Conservation (phyloP, 2,113 vertebrate genomes). For the Cebidichthys violaceus region DNA sequence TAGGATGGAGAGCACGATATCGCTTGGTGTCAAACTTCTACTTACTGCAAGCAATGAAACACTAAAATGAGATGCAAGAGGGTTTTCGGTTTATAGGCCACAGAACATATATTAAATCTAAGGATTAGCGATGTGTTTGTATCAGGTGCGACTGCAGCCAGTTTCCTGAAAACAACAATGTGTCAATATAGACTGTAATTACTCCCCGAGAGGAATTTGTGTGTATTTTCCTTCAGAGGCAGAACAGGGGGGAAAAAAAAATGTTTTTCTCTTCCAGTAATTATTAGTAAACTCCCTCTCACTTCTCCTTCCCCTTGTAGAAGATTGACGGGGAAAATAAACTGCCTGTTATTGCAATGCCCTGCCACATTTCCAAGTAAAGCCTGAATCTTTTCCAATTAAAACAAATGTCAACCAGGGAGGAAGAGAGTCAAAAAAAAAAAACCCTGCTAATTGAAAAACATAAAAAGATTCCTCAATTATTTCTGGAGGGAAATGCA, state of each 20-base stretch:
- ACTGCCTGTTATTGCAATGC: constrained; percentile 45
- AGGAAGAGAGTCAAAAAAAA: constrained; percentile 1
- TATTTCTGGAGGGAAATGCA: constrained; percentile 70
- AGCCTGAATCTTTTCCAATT: constrained; percentile 67
- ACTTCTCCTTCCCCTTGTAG: constrained; percentile 31
- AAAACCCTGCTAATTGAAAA: constrained; percentile 70
- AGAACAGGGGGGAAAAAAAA: constrained; percentile 14
- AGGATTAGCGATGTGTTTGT: constrained; percentile 18
- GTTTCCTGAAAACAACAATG: constrained; percentile 33
- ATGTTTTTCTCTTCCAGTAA: constrained; percentile 62
- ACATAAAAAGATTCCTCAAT: constrained; percentile 74
- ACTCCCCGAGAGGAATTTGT: constrained; percentile 64
- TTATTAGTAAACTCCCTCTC: constrained; percentile 68
- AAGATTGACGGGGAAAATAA: constrained; percentile 74
- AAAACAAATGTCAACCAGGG: constrained; percentile 62
- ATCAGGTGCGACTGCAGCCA: constrained; percentile 17
- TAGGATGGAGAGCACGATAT: neutral
- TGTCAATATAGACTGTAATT: constrained; percentile 66
- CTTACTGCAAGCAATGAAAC: constrained; percentile 5
- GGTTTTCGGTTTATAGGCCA: neutral
- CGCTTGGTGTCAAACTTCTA: constrained; percentile 3
- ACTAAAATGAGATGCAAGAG: neutral
- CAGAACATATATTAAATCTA: neutral
- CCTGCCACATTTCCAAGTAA: constrained; percentile 43
- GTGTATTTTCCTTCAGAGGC: constrained; percentile 29